Conservation (phyloP, 2,113 vertebrate species). For the Odocoileus hemionus region DNA sequence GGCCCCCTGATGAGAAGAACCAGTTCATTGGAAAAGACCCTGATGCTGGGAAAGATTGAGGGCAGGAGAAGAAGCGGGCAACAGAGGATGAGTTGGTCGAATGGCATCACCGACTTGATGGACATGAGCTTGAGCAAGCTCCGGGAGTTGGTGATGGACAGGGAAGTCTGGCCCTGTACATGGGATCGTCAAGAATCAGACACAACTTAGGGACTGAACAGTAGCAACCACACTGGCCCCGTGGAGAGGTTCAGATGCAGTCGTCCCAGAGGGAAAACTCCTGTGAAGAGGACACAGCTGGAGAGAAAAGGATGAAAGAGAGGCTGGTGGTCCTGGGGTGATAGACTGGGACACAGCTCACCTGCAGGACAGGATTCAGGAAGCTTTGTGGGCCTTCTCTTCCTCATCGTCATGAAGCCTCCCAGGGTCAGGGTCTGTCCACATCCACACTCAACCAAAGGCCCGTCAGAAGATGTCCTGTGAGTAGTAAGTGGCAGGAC, state of each 20-base stretch:
- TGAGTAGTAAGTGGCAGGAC: not conserved
- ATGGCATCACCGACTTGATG: not conserved
- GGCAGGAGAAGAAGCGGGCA: not conserved
- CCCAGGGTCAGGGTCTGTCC: too few relatives aligned
- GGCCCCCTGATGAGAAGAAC: not conserved
- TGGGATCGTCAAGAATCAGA: not conserved
- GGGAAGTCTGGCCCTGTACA: not conserved
- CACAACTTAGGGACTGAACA: not conserved
- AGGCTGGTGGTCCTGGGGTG: not conserved
- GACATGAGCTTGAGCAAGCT: not conserved
- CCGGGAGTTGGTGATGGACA: not conserved
- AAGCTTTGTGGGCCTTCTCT: fast-evolving
- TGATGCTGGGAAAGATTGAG: not conserved
- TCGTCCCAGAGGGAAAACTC: not conserved
- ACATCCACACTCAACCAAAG: too few relatives aligned
- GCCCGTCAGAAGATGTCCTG: not conserved
- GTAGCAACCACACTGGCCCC: not conserved
- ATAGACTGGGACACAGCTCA: fast-evolving
- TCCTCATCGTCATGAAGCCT: not conserved
- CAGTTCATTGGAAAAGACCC: not conserved
- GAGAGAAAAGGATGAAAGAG: not conserved
- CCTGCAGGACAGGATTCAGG: not conserved
- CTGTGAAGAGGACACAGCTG: not conserved
- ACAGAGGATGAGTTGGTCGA: not conserved
- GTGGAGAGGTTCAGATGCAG: not conserved